Percentiles rank a stretch among this genome's conserved stretches.
phyloP scores from a whole-genome alignment of 2,113 vertebrate genomes.

The Oryzias curvinotus region DNA sequence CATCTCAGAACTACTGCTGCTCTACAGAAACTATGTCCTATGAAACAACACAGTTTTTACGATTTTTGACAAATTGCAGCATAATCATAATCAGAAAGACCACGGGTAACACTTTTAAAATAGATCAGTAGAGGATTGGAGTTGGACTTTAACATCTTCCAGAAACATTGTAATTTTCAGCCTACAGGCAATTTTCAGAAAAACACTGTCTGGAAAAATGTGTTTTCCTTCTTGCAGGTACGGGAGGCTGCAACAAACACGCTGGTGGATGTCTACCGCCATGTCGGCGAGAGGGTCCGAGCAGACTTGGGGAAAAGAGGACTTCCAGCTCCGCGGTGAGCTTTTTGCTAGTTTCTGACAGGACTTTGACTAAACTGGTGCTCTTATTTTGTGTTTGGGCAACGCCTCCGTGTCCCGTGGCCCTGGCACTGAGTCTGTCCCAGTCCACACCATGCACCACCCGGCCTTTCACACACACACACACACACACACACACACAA shows the following conservation, averaged over 20 bases:
- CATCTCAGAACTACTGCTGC: too few relatives aligned
- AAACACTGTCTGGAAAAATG: not conserved
- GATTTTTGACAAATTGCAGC: too few relatives aligned
- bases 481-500: conserved; percentile 54
- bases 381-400: conserved; percentile 13
- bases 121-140: too few relatives aligned
- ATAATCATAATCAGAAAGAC: too few relatives aligned
- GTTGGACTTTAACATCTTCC: too few relatives aligned
- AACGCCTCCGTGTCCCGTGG: conserved; percentile 28
- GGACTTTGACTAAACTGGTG: not conserved
- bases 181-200: too few relatives aligned
- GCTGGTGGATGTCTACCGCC: conserved; percentile 90
- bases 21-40: too few relatives aligned
- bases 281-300: conserved; percentile 89
- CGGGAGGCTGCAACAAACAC: conserved; percentile 86
- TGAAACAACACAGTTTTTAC: too few relatives aligned
- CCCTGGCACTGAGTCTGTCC: conserved; percentile 60
- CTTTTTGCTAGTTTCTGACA: conserved; percentile 14
- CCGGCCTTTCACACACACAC: conserved; percentile 62
- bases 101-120: too few relatives aligned
- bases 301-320: conserved; percentile 87
- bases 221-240: conserved; percentile 78
- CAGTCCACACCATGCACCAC: conserved; percentile 71
- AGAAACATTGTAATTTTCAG: too few relatives aligned
- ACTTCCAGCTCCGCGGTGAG: conserved; percentile 88